Conservation (phyloP, 2,113 vertebrate species). For the Pseudopipra pipra region DNA sequence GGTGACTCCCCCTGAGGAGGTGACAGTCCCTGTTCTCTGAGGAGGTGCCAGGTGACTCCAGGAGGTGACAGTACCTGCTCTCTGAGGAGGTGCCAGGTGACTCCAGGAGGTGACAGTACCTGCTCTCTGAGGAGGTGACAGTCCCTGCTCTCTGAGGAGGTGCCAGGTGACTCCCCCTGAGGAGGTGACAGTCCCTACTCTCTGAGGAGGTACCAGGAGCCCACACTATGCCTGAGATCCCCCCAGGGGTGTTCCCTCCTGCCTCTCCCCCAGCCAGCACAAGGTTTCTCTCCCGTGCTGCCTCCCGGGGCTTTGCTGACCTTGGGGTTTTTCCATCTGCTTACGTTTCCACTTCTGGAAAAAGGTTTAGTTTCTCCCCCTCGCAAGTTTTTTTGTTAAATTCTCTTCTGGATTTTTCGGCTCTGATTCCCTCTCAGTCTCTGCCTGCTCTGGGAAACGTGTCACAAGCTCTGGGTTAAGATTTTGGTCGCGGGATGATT, state of each 20-base stretch:
- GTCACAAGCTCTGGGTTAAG: neutral
- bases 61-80: neutral
- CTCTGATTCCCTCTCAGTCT: neutral
- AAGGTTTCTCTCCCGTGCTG: neutral
- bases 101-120: no score
- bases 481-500: neutral
- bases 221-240: rapidly evolving
- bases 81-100: no score
- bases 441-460: neutral
- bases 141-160: neutral
- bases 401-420: neutral
- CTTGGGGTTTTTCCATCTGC: neutral
- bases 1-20: no score
- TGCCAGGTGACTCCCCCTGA: no score
- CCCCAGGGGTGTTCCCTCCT: rapidly evolving
- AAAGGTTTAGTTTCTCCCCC: neutral
- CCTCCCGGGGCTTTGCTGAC: neutral
- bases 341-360: slow-evolving; percentile 21
- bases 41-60: no score
- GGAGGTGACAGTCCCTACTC: no score
- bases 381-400: neutral
- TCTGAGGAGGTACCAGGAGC: no score
- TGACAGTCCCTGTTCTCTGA: no score
- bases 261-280: neutral
- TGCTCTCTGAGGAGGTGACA: no score